Evolutionary conservation across 1,140 invertebrate genomes (phyloP), one percentile per base, ranked within the genome.

Genomic region (Lutraria rhynchaena): DNA sequence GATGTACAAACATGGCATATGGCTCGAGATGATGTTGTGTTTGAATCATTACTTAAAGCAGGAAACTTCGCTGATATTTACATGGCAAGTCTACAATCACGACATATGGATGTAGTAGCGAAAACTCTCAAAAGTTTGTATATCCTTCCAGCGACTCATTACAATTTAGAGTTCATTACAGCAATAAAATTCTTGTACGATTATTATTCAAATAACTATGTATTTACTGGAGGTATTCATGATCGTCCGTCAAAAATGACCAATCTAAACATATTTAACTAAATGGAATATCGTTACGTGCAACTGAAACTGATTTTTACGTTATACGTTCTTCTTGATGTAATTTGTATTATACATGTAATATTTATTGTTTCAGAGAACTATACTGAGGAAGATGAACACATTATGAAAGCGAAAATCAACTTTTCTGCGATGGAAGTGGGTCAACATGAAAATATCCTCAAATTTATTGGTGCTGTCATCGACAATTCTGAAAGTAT

Each of bases 371-470:
- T 41, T 41, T 41, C 46, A 87, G 85, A 69, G 11, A 57, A 69
- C 2, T 84, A 74, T 53, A 78, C 29, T 17, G 63, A 83, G 22
- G 80, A 88, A 22, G 84, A 88, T 41, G 61, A 73, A 24, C 19
- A 85, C 24, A 33, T 88, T 24, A 89, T 90, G 88, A 86, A 65
- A 49, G 89, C 89, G 17, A 90, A 90, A 58, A 87, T 90, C 22
- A 89, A 90, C 74, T 90, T 89, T 41, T 70, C 74, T 31, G 86
- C 81, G 0, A 86, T 82, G 31, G 27, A 83, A 73, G 83, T 88
- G 9, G 86, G 82, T 11, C 44, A 86, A 9, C 86, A 90, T 80
- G 65, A 65, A 9, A 87, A 87, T 51, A 80, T 90, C 13, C 31
- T 90, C 2, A 51, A 65, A n/a, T 90, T 88, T 58, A 41, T 88